A percentile compares a stretch with the other conserved stretches of the same genome.
phyloP scores from a whole-genome alignment of 2,888 invertebrate species.

The Nysson spinosus region DNA sequence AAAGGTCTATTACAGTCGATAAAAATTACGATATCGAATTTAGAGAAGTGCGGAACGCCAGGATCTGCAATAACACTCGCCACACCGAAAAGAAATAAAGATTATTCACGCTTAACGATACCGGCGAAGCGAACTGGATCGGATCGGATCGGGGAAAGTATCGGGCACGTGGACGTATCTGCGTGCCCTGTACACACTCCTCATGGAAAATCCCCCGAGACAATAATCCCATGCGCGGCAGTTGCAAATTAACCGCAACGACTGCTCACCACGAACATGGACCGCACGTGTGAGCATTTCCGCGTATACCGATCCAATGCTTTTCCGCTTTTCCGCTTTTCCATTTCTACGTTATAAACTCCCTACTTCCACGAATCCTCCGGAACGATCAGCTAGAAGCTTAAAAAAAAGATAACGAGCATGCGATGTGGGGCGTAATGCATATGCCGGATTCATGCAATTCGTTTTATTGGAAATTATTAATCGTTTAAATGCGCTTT shows the following conservation, averaged over 20 bases:
- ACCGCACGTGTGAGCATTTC: background rate
- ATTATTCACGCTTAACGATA: slow-evolving; percentile 15
- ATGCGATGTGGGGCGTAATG: slow-evolving; percentile 2
- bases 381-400: background rate
- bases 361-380: background rate
- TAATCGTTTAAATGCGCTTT: slow-evolving; percentile 4
- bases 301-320: background rate
- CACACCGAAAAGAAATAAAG: slow-evolving; percentile 26
- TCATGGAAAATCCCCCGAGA: slow-evolving; percentile 48
- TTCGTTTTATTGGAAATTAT: slow-evolving; percentile 5
- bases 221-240: slow-evolving; percentile 57
- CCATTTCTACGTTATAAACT: slow-evolving; percentile 10
- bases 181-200: slow-evolving; percentile 9
- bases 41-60: slow-evolving; percentile 2
- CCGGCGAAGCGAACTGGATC: slow-evolving; percentile 9
- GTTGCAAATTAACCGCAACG: slow-evolving; percentile 53
- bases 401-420: slow-evolving; percentile 1
- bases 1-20: background rate
- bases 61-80: slow-evolving; percentile 5
- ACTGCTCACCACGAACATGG: background rate
- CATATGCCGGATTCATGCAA: background rate
- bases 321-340: slow-evolving; percentile 1
- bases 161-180: background rate
- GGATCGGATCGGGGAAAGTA: no score
- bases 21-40: slow-evolving; percentile 31